Evolutionary conservation across 1,140 invertebrate species (phyloP).

Genomic region (Dreissena polymorpha): DNA sequence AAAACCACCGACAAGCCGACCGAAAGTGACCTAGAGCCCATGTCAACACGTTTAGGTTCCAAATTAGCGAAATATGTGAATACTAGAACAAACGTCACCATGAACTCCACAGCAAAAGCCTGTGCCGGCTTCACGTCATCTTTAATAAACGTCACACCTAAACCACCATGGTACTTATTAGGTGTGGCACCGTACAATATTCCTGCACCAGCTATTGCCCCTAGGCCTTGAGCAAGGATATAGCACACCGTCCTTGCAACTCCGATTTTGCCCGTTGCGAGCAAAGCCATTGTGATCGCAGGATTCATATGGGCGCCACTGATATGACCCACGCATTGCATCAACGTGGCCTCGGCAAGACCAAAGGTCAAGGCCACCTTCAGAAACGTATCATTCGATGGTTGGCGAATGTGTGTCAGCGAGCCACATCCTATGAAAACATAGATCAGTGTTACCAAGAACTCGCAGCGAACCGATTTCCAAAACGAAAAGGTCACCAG

Average conservation of each 20-base stretch:
- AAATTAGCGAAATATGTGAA: constrained; percentile 93
- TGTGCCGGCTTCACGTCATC: constrained; percentile 80
- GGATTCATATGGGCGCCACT: constrained; percentile 78
- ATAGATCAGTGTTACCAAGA: constrained; percentile 65
- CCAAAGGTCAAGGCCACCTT: constrained; percentile 93
- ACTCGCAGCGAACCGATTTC: constrained; percentile 68
- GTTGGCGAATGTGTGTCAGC: constrained; percentile 48
- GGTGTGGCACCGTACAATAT: constrained; percentile 73
- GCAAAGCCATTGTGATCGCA: constrained; percentile 71
- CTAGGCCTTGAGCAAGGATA: constrained; percentile 72
- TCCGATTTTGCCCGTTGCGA: constrained; percentile 88
- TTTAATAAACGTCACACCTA: constrained; percentile 66
- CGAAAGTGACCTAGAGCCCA: constrained; percentile 92
- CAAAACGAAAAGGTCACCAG: constrained; percentile 80
- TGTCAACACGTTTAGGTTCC: constrained; percentile 88
- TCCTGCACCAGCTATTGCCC: constrained; percentile 72
- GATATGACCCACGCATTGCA: constrained; percentile 74
- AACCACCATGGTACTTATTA: constrained; percentile 27
- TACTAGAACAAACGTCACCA: constrained; percentile 93
- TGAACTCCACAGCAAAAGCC: constrained; percentile 90
- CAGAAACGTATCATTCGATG: constrained; percentile 30
- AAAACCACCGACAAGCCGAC: constrained; percentile 84
- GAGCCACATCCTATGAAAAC: constrained; percentile 71
- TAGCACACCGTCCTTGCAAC: constrained; percentile 86
- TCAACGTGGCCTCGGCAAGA: constrained; percentile 88